Evolutionary conservation across 2,797 vertebrate species (phyloP).

Genomic region (Microchirus variegatus): DNA sequence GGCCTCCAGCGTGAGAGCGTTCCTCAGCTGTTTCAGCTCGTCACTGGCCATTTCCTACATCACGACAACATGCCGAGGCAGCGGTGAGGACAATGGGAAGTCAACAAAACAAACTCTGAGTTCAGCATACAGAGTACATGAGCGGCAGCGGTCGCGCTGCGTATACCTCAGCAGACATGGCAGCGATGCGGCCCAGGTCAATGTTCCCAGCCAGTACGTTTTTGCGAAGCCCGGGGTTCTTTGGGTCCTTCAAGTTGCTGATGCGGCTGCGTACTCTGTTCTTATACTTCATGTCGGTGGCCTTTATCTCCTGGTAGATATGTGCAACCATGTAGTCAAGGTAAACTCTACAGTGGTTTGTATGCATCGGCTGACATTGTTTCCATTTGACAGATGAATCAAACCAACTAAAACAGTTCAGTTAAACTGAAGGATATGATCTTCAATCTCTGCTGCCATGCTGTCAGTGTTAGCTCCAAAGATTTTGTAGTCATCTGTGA

Average conservation of each 20-base stretch:
- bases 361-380: background rate
- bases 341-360: background rate
- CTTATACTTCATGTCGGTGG: conserved; percentile 97
- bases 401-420: background rate
- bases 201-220: conserved; percentile 93
- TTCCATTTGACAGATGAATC: background rate
- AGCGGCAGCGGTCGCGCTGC: background rate
- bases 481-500: conserved; percentile 90
- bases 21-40: conserved; percentile 93
- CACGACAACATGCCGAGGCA: background rate
- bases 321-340: conserved; percentile 80
- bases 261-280: conserved; percentile 96
- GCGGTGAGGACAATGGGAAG: background rate
- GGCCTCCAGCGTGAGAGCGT: conserved; percentile 93
- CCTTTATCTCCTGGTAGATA: conserved; percentile 95
- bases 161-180: conserved; percentile 95
- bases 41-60: conserved; percentile 97
- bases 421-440: conserved; percentile 89
- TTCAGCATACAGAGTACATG: no score
- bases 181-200: conserved; percentile 85
- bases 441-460: conserved; percentile 96
- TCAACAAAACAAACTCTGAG: background rate
- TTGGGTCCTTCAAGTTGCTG: conserved; percentile 97
- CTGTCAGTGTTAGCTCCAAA: conserved; percentile 90
- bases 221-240: conserved; percentile 91